Base-by-base conservation (phyloP, 2,888 invertebrate genomes). In the Drosophila heteroneura region DNA sequence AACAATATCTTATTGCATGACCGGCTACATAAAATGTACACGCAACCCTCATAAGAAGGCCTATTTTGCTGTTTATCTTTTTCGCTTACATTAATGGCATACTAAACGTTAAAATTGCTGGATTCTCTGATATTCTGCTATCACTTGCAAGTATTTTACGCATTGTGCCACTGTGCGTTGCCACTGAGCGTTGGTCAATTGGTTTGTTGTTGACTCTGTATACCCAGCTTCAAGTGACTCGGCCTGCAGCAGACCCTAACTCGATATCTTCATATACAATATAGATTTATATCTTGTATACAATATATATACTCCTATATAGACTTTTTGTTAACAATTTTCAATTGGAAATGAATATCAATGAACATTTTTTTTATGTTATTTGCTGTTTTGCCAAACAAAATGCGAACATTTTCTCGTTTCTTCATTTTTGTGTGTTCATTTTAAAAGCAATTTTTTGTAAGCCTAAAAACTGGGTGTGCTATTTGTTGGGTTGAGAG, bases 321-420 rank as follows among this genome's bases (percentile, higher is more conserved):
- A 22, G 41, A 53, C 39, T 70, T 79, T 77, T 74, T 70, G 76
- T 77, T 74, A 76, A 39, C 68, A 64, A 64, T 75, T 73, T 75
- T 58, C 70, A 71, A 73, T 68, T 71, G 76, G 52, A 60, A 81
- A 76, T 79, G 76, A 76, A 83, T 81, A 76, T 81, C 76, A 78
- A 81, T 73, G 70, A 68, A 63, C 47, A 66, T 67, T 72, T 65
- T 68, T 57, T 63, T 9, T 39, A 39, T 59, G 59, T 49, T 63
- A 59, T 76, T 72, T 72, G 71, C 63, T 72, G 58, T 70, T 71
- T 65, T 56, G 73, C 26, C 65, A 62, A 63, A 73, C 58, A 59
- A 63, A 59, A 62, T 35, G 28, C 5, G 14, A 56, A 47, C 19
- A 57, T 70, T 56, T 76, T 62, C 47, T 26, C 54, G 51, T 73